Conservation (phyloP, 2,797 vertebrate genomes). For the Rhabdomys pumilio region DNA sequence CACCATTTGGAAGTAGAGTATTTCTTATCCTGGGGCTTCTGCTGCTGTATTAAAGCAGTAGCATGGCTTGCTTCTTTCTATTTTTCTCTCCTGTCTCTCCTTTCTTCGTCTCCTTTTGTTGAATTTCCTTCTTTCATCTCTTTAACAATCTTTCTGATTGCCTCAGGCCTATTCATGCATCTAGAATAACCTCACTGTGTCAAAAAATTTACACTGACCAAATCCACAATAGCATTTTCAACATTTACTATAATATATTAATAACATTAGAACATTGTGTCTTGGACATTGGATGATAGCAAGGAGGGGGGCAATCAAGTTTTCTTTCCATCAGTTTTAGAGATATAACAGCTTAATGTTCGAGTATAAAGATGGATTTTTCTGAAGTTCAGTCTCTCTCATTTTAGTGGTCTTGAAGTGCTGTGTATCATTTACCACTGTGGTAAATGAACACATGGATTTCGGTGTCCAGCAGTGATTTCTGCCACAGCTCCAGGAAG, state of each 20-base stretch:
- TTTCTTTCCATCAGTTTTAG: not conserved
- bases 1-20: not conserved
- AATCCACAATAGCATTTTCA: not conserved
- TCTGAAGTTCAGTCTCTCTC: not conserved
- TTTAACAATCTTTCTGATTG: too few species aligned
- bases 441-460: not conserved
- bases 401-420: not conserved
- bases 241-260: not conserved
- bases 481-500: not conserved
- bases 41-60: not conserved
- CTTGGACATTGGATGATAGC: not conserved
- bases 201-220: not conserved
- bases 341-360: not conserved
- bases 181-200: not conserved
- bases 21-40: not conserved
- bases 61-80: not conserved
- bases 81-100: rapidly evolving
- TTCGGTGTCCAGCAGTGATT: not conserved
- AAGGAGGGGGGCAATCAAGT: not conserved
- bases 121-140: too few species aligned
- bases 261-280: not conserved
- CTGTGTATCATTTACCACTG: not conserved
- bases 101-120: not conserved
- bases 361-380: not conserved
- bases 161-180: not conserved